Conservation (phyloP, 53 echinoderm and acorn worm genomes). For the Echinarachnius parma region DNA sequence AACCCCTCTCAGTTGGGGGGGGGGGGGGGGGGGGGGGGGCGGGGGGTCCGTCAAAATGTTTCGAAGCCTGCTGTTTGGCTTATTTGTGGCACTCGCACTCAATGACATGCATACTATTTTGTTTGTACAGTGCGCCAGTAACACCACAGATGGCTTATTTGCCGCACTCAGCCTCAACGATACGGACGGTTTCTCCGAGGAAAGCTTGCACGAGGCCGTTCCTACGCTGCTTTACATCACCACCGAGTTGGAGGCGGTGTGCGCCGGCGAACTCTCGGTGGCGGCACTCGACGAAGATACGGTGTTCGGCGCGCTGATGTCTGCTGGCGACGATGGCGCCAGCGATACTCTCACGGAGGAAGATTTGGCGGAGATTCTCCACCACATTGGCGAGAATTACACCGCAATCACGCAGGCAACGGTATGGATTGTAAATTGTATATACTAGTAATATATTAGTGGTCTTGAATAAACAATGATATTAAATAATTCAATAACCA, state of each 20-base stretch:
- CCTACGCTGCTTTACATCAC: background rate
- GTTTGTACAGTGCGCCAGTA: conserved; percentile 27
- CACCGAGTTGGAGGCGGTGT: conserved; percentile 11
- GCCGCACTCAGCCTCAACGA: conserved; percentile 11
- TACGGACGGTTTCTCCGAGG: conserved; percentile 32
- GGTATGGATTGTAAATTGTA: conserved; percentile 16
- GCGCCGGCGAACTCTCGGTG: background rate
- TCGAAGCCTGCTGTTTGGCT: no score
- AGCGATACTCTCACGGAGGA: conserved; percentile 5
- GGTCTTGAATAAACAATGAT: no score
- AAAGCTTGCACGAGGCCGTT: conserved; percentile 14
- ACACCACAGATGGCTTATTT: conserved; percentile 28
- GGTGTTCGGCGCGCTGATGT: conserved; percentile 2
- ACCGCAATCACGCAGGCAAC: conserved; percentile 5
- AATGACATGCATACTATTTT: background rate
- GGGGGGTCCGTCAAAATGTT: no score
- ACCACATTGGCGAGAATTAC: conserved; percentile 1
- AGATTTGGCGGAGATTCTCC: conserved; percentile 19
- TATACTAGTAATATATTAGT: no score
- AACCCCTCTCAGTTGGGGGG: no score
- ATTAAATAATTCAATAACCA: no score
- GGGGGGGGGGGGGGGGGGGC: no score
- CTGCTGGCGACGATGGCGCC: background rate
- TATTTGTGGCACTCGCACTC: no score
- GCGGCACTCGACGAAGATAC: background rate